A percentile compares a stretch with the other conserved stretches of the same genome.
Evolutionary conservation across 1,140 invertebrate genomes (phyloP).

Genomic region (Galendromus occidentalis): DNA sequence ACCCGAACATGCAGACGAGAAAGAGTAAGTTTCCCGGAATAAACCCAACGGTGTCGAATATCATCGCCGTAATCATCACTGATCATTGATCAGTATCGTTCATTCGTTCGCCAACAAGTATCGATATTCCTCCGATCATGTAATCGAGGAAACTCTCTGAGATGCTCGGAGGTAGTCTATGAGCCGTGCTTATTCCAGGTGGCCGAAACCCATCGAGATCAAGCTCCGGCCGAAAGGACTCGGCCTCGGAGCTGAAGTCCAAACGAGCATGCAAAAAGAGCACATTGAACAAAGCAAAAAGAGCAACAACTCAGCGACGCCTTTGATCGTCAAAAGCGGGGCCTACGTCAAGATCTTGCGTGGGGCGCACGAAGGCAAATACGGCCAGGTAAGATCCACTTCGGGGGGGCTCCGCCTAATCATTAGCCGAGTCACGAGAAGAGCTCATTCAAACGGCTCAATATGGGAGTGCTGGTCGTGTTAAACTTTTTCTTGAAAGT

Average conservation of each 20-base stretch:
- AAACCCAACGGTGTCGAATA: no score
- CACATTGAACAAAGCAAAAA: constrained; percentile 23
- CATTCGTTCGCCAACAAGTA: no score
- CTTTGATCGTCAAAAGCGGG: constrained; percentile 33
- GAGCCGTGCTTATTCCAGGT: no score
- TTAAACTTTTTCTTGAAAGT: background rate
- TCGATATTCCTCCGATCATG: no score
- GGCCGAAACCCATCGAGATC: constrained; percentile 35
- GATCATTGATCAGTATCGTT: no score
- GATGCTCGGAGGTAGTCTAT: no score
- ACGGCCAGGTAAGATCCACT: constrained; percentile 42
- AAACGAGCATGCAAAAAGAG: constrained; percentile 28
- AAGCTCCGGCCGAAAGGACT: constrained; percentile 62
- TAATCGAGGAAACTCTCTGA: no score
- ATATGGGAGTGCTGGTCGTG: background rate
- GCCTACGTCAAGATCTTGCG: constrained; percentile 46
- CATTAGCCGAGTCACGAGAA: no score
- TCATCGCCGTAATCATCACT: no score
- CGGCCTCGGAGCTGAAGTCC: constrained; percentile 66
- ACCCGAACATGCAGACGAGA: constrained; percentile 43
- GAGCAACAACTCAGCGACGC: constrained; percentile 33
- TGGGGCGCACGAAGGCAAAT: constrained; percentile 49
- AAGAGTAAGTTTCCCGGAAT: background rate
- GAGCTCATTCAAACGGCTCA: background rate
- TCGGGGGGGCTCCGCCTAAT: background rate